Percentiles rank a stretch among this genome's conserved stretches.
Conservation (phyloP, 2,888 invertebrate species). For the Neoscelio sp. region DNA sequence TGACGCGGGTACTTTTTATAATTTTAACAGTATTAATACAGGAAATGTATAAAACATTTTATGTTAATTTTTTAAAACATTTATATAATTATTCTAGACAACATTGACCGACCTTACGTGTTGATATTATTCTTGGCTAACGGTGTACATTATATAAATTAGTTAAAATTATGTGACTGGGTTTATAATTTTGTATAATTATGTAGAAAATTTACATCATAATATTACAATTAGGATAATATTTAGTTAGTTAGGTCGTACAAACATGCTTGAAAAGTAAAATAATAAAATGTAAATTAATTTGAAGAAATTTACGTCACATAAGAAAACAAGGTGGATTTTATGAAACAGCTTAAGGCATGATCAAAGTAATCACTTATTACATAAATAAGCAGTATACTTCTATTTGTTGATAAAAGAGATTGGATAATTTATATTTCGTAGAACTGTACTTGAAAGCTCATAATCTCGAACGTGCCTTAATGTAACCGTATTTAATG, state of each 20-base stretch:
- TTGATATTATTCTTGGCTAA: constrained; percentile 46
- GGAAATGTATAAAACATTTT: constrained; percentile 8
- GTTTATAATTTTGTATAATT: constrained; percentile 49
- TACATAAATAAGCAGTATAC: constrained; percentile 43
- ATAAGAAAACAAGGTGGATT: too few relatives aligned
- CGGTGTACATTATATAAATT: constrained; percentile 19
- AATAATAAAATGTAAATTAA: too few relatives aligned
- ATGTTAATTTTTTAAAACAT: constrained; percentile 25
- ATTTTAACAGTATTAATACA: too few relatives aligned
- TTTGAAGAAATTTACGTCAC: too few relatives aligned
- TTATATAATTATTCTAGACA: constrained; percentile 37
- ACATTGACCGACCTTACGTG: constrained; percentile 23
- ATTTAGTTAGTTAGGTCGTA: too few relatives aligned
- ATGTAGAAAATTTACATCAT: constrained; percentile 36
- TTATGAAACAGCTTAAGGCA: too few relatives aligned
- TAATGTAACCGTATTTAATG: constrained; percentile 64
- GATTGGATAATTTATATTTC: constrained; percentile 60
- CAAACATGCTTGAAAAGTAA: too few relatives aligned
- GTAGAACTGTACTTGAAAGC: constrained; percentile 54
- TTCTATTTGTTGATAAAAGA: constrained; percentile 45
- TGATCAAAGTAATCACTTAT: constrained; percentile 46
- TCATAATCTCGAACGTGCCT: constrained; percentile 62
- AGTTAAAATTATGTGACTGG: constrained; percentile 49
- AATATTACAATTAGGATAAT: constrained; percentile 12
- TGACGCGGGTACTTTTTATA: too few relatives aligned